Base-by-base conservation (phyloP, 2,113 vertebrate species). In the Nerophis ophidion region DNA sequence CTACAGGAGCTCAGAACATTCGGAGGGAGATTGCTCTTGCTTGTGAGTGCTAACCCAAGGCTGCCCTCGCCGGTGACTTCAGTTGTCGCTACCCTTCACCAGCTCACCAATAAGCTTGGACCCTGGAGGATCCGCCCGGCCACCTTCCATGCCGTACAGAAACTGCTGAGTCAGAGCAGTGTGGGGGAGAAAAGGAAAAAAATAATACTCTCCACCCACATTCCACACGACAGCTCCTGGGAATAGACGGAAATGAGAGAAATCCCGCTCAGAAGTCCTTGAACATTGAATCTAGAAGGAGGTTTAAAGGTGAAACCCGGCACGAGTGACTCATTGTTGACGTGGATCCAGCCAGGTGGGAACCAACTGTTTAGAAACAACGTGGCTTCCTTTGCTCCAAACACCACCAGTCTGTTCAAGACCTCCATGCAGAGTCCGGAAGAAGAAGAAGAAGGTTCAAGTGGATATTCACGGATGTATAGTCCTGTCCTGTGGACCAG, bases 161-260 rank as follows among this genome's bases (percentile, higher is more conserved):
- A 80, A 85, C 12, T 3, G 57, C 19, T 85, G 79, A 88, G 81
- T 86, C 84, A 84, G 33, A 36, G 57, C 47, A 54, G 65, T 77
- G 79, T 80, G 77, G 42, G 10, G 16, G 5, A 4, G n/a, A 16
- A 16, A 48, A 12, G 15, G 15, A 55, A 16, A 55, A 40, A 80
- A 63, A 70, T 74, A 74, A 70, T 71, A 61, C 75, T 72, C 70
- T 81, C 77, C 26, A 6, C 71, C 80, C 75, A 80, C 86, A 51
- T 52, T 72, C 77, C 79, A 76, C 73, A 82, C 84, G 80, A 63
- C 74, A 61, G 73, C 65, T 54, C 63, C 57, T 49, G 36, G 48
- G 62, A 71, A 14, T 60, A 46, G 52, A 54, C 53, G 38, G 56
- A 55, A 52, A 34, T 55, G 26, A 66, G 47, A 63, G 50, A 54